Percentiles rank a stretch among this genome's conserved stretches.
These are phyloP conservation scores for Cephalopterus ornatus DNA, from an alignment of 2,113 vertebrate species.

Conservation along the genomic window DNA sequence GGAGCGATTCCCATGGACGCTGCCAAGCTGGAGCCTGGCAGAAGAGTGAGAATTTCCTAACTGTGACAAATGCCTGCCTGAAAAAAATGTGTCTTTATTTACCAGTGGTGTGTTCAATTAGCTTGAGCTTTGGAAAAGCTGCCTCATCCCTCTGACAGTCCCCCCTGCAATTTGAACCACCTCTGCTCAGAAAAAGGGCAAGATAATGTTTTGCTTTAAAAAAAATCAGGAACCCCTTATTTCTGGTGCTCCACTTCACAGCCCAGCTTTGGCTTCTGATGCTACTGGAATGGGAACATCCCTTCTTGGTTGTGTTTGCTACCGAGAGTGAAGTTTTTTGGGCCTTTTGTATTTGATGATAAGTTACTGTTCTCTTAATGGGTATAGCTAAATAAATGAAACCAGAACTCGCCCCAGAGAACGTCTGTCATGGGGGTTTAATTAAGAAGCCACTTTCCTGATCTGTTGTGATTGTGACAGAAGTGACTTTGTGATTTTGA, in stretches of 20 bases:
- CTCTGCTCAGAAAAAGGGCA: background rate
- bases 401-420: background rate
- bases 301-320: background rate
- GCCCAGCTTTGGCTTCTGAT: background rate
- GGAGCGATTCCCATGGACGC: background rate
- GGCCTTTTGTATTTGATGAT: background rate
- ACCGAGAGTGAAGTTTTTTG: rapidly evolving
- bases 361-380: background rate
- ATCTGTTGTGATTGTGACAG: background rate
- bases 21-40: conserved; percentile 47
- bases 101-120: background rate
- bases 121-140: background rate
- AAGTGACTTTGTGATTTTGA: background rate
- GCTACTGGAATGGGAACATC: background rate
- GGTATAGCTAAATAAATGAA: background rate
- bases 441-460: background rate
- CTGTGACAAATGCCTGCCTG: conserved; percentile 33
- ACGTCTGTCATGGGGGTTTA: background rate
- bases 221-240: rapidly evolving
- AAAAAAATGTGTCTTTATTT: conserved; percentile 2
- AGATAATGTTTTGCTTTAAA: background rate
- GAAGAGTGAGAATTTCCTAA: background rate
- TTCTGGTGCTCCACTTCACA: background rate
- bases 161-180: background rate
- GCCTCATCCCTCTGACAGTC: background rate